Evolutionary conservation across 2,888 invertebrate species (phyloP).

Genomic region (Trissolcus japonicus): DNA sequence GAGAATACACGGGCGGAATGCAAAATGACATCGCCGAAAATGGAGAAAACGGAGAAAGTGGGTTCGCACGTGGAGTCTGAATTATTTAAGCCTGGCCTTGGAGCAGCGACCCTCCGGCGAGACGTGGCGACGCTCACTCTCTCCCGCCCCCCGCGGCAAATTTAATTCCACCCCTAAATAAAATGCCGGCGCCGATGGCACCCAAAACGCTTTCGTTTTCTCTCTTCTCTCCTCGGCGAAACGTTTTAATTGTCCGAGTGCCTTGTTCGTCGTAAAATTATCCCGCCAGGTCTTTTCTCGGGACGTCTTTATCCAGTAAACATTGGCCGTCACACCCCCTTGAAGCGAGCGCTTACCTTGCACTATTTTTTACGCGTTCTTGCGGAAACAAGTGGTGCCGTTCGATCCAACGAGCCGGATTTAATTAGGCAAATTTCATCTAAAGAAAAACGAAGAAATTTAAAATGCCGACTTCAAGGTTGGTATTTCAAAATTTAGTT

Average conservation of each 20-base stretch:
- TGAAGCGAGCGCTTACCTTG: conserved; percentile 15
- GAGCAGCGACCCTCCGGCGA: conserved; percentile 24
- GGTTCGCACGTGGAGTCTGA: conserved; percentile 41
- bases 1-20: conserved; percentile 28
- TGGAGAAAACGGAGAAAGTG: conserved; percentile 53
- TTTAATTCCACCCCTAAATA: conserved; percentile 50
- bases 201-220: conserved; percentile 23
- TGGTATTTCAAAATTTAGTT: too few species aligned
- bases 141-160: conserved; percentile 18
- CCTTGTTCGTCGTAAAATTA: conserved; percentile 44
- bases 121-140: conserved; percentile 2
- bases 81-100: conserved; percentile 53
- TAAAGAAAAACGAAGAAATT: background rate
- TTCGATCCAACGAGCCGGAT: conserved; percentile 8
- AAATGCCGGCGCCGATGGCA: conserved; percentile 36
- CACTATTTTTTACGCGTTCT: conserved; percentile 24
- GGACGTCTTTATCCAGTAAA: conserved; percentile 32
- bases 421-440: conserved; percentile 12
- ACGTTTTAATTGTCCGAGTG: conserved; percentile 54
- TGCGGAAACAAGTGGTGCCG: background rate
- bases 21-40: conserved; percentile 49
- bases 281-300: conserved; percentile 13
- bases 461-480: background rate
- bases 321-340: conserved; percentile 15
- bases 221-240: conserved; percentile 17